phyloP scores from a whole-genome alignment of 2,113 vertebrate species.

The Nothoprocta perdicaria region DNA sequence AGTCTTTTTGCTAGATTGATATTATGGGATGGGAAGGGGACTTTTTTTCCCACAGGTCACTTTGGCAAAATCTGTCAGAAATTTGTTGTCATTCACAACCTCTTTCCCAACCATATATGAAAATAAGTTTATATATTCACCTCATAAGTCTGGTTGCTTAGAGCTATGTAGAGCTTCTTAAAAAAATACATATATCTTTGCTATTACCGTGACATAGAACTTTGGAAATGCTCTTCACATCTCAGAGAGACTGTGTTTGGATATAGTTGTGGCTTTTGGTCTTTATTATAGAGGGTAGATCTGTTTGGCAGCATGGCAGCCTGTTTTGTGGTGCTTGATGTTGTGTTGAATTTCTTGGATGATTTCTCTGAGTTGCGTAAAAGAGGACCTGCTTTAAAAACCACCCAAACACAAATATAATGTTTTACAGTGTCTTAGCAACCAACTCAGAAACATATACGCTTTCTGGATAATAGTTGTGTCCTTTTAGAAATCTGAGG shows the following conservation, averaged over 20 bases:
- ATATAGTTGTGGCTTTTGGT: neutral
- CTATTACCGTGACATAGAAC: neutral
- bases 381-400: neutral
- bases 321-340: constrained; percentile 3
- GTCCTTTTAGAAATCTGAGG: neutral
- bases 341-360: neutral
- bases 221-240: neutral
- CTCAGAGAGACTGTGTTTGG: neutral
- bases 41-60: neutral
- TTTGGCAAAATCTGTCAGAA: neutral
- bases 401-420: neutral
- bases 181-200: neutral
- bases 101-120: neutral
- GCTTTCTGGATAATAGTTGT: neutral
- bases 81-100: neutral
- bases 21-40: neutral
- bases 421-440: neutral
- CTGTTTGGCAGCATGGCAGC: neutral
- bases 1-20: neutral
- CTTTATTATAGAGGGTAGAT: neutral
- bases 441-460: neutral
- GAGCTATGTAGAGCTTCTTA: neutral
- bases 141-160: neutral
- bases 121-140: neutral
- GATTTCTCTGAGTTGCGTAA: neutral